These are phyloP conservation scores for Dolichoris vasculosae DNA, from an alignment of 1,140 invertebrate genomes.

Conservation along the genomic window DNA sequence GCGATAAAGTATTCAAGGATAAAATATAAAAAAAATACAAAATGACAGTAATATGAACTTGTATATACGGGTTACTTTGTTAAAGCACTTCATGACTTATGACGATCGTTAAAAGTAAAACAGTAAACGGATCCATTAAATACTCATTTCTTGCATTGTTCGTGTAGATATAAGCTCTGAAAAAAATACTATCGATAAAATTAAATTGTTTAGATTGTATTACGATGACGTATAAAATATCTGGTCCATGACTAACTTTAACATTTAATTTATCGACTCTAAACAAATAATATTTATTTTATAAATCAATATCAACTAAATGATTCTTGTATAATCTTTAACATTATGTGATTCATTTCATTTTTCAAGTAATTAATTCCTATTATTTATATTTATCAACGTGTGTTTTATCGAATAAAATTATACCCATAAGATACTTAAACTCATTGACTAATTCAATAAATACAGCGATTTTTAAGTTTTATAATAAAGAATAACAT, in stretches of 20 bases:
- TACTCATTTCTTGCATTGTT: not conserved
- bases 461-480: not conserved
- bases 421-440: not conserved
- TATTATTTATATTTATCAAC: no score
- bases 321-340: not conserved
- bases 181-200: slow-evolving; percentile 7
- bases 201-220: slow-evolving; percentile 18
- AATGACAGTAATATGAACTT: slow-evolving; percentile 18
- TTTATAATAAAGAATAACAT: not conserved
- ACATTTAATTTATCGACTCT: not conserved
- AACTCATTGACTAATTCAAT: not conserved
- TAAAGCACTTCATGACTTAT: slow-evolving; percentile 24
- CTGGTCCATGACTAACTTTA: not conserved
- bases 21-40: not conserved
- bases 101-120: slow-evolving; percentile 26
- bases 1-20: slow-evolving; percentile 4
- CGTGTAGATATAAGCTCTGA: not conserved
- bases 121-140: slow-evolving; percentile 23
- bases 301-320: not conserved
- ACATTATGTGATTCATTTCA: not conserved
- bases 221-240: not conserved
- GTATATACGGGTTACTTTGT: slow-evolving; percentile 10
- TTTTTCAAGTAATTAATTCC: not conserved
- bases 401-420: no score
- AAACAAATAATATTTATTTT: not conserved